A percentile compares a stretch with the other conserved stretches of the same genome.
Evolutionary conservation across 1,140 invertebrate species (phyloP).

Genomic region (Drosophila ohnishii): DNA sequence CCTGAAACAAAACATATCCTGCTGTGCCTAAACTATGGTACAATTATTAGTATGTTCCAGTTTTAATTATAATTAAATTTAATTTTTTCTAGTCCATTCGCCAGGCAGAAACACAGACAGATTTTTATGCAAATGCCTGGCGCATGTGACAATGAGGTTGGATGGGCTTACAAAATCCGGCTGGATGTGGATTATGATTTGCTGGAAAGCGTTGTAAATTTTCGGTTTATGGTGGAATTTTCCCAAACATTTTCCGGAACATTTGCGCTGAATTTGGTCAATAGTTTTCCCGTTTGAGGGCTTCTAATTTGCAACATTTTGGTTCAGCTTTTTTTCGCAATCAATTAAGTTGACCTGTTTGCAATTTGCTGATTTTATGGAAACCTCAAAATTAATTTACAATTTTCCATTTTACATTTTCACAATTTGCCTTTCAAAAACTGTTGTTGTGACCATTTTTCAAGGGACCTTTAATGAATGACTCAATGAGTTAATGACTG

Average conservation of each 20-base stretch:
- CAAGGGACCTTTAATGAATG: background rate
- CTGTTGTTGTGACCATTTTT: background rate
- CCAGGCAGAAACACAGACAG: background rate
- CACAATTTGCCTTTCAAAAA: background rate
- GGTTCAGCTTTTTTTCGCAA: conserved; percentile 3
- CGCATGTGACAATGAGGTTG: conserved; percentile 43
- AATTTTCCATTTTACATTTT: background rate
- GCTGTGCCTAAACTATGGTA: no score
- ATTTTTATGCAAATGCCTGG: conserved; percentile 46
- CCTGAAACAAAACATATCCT: background rate
- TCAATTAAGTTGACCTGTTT: conserved; percentile 19
- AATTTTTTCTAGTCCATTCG: conserved; percentile 16
- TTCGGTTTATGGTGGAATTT: conserved; percentile 27
- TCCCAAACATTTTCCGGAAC: conserved; percentile 27
- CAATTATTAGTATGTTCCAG: background rate
- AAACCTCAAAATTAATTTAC: conserved; percentile 17
- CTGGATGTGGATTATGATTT: conserved; percentile 24
- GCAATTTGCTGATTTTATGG: conserved; percentile 9
- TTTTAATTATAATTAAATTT: conserved; percentile 45
- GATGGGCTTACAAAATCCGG: background rate
- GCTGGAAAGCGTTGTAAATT: background rate
- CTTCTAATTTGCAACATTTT: conserved; percentile 25
- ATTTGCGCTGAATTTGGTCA: conserved; percentile 35
- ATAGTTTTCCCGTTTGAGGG: conserved; percentile 26
- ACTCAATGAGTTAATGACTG: conserved; percentile 1